Conservation (phyloP, 2,888 invertebrate species). For the Anoncus sp. region DNA sequence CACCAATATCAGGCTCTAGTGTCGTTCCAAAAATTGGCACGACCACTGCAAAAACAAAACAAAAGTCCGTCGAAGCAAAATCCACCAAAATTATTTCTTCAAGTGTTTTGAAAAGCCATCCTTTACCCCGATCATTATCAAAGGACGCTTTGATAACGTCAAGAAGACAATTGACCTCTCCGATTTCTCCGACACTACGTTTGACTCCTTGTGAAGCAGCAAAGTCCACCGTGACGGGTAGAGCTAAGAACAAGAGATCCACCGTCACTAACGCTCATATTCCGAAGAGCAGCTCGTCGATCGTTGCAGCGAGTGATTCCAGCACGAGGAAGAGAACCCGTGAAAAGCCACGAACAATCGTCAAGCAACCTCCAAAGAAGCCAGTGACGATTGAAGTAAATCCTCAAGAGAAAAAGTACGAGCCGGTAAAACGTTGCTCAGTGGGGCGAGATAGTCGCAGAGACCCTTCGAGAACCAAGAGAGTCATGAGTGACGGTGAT, state of each 20-base stretch:
- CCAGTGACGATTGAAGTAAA: constrained; percentile 69
- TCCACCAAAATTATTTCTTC: constrained; percentile 83
- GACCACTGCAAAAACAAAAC: constrained; percentile 71
- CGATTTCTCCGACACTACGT: constrained; percentile 23
- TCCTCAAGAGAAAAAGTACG: constrained; percentile 63
- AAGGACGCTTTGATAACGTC: constrained; percentile 27
- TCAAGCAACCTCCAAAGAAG: constrained; percentile 69
- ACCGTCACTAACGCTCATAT: constrained; percentile 46
- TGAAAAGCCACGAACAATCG: constrained; percentile 80
- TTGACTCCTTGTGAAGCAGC: constrained; percentile 22
- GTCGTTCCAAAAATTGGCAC: constrained; percentile 72
- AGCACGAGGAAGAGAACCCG: constrained; percentile 73
- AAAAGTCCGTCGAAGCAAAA: constrained; percentile 80
- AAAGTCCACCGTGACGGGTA: constrained; percentile 29
- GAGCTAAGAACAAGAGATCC: constrained; percentile 42
- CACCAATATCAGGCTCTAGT: constrained; percentile 49
- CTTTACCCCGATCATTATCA: constrained; percentile 65
- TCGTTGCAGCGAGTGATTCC: constrained; percentile 57
- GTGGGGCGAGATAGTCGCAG: constrained; percentile 59
- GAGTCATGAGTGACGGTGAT: constrained; percentile 56
- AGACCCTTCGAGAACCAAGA: constrained; percentile 58
- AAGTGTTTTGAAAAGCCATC: constrained; percentile 77
- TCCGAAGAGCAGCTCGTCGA: constrained; percentile 51
- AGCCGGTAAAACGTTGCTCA: constrained; percentile 58
- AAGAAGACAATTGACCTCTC: constrained; percentile 60